phyloP scores from a whole-genome alignment of 1,140 invertebrate genomes.

The Oppia nitens region DNA sequence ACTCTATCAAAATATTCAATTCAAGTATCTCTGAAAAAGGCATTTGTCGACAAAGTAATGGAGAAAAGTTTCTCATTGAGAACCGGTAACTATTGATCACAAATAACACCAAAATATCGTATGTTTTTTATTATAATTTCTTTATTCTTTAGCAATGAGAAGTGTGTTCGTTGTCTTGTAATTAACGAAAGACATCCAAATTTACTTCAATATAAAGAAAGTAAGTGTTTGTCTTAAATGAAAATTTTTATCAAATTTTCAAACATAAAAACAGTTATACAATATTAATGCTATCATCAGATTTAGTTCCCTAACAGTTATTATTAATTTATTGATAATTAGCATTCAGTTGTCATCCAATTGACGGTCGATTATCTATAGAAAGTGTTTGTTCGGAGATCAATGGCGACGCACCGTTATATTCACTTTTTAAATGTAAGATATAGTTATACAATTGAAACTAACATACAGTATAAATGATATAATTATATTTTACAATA shows the following conservation, averaged over 20 bases:
- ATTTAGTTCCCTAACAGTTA: too few species aligned
- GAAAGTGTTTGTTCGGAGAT: conserved; percentile 21
- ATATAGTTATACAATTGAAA: neutral
- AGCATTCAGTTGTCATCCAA: conserved; percentile 7
- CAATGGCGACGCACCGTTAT: conserved; percentile 24
- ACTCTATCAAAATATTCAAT: conserved; percentile 18
- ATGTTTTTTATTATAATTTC: too few species aligned
- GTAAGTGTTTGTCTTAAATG: conserved; percentile 43
- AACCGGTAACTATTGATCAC: conserved; percentile 41
- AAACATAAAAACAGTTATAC: too few species aligned
- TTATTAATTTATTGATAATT: conserved; percentile 5
- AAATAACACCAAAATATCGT: too few species aligned
- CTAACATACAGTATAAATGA: neutral
- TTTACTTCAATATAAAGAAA: conserved; percentile 88
- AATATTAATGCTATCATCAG: too few species aligned
- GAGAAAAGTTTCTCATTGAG: conserved; percentile 54
- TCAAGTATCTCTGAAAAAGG: conserved; percentile 42
- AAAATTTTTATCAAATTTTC: too few species aligned
- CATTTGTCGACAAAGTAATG: conserved; percentile 46
- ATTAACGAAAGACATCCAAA: conserved; percentile 80
- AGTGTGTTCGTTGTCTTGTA: conserved; percentile 47
- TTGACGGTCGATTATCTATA: conserved; percentile 10
- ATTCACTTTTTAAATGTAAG: conserved; percentile 24
- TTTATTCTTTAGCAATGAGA: conserved; percentile 18
- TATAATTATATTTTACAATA: conserved; percentile 4